A percentile compares a stretch with the other conserved stretches of the same genome.
These are phyloP conservation scores for Lucilia cuprina DNA, from an alignment of 1,140 invertebrate genomes.

Conservation along the genomic window DNA sequence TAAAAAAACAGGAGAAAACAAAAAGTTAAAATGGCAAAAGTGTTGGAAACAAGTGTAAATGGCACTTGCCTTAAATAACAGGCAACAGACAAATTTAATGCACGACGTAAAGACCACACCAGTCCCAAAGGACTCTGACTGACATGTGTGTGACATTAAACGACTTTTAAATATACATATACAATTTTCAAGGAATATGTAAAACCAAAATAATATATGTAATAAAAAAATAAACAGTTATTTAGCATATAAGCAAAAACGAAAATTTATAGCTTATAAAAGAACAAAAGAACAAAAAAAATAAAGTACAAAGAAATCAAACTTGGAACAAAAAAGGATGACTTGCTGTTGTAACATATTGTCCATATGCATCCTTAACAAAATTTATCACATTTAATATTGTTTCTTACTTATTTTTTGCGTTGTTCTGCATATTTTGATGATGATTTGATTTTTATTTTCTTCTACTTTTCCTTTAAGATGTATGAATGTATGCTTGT, in stretches of 20 bases:
- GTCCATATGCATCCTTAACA: neutral
- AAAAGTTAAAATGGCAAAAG: neutral
- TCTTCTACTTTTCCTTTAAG: neutral
- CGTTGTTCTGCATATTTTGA: neutral
- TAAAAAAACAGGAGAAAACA: neutral
- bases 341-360: neutral
- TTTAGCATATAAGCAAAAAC: neutral
- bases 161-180: neutral
- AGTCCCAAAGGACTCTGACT: neutral
- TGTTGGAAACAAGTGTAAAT: neutral
- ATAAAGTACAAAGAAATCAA: neutral
- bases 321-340: no score
- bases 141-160: neutral
- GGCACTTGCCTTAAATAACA: neutral
- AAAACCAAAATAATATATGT: neutral
- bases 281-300: neutral
- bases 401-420: neutral
- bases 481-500: no score
- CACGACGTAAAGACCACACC: neutral
- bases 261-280: neutral
- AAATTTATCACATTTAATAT: slow-evolving; percentile 12
- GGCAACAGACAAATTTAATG: neutral
- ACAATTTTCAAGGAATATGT: neutral
- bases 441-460: neutral
- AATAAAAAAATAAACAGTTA: neutral